Percentiles rank a stretch among this genome's conserved stretches.
These are phyloP conservation scores for Whitmania pigra DNA, from an alignment of 1,140 invertebrate species.

Conservation along the genomic window DNA sequence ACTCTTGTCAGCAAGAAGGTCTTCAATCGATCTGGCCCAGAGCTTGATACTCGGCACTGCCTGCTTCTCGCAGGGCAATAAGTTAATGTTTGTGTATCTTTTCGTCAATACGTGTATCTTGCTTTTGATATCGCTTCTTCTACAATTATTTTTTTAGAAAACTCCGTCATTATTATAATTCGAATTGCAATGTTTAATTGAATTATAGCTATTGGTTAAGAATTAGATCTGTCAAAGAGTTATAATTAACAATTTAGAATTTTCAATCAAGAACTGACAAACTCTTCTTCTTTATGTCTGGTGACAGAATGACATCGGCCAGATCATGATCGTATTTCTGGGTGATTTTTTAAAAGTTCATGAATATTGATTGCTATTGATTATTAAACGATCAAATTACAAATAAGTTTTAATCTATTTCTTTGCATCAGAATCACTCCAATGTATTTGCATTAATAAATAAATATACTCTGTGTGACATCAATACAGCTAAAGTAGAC, in stretches of 20 bases:
- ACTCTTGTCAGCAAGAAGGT: slow-evolving; percentile 47
- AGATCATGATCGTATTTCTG: background rate
- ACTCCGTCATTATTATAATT: too few species aligned
- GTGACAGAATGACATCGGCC: background rate
- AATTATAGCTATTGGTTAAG: too few species aligned
- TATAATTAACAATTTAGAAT: too few species aligned
- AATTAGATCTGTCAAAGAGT: too few species aligned
- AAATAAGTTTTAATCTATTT: background rate
- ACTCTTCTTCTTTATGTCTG: background rate
- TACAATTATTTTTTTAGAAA: too few species aligned
- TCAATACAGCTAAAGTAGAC: too few species aligned
- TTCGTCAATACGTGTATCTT: too few species aligned
- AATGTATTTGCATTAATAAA: background rate
- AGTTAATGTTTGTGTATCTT: too few species aligned
- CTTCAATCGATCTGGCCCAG: slow-evolving; percentile 47
- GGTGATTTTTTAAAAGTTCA: background rate
- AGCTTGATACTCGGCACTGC: slow-evolving; percentile 43
- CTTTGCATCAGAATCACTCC: background rate
- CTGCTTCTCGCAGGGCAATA: slow-evolving; percentile 34
- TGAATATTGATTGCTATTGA: slow-evolving; percentile 1
- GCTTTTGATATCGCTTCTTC: too few species aligned
- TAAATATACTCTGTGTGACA: background rate
- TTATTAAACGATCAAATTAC: background rate
- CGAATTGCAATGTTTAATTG: too few species aligned
- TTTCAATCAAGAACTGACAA: background rate